Percentiles rank a stretch among this genome's conserved stretches.
Evolutionary conservation across 2,888 invertebrate species (phyloP).

Genomic region (Ypsolopha sequella): DNA sequence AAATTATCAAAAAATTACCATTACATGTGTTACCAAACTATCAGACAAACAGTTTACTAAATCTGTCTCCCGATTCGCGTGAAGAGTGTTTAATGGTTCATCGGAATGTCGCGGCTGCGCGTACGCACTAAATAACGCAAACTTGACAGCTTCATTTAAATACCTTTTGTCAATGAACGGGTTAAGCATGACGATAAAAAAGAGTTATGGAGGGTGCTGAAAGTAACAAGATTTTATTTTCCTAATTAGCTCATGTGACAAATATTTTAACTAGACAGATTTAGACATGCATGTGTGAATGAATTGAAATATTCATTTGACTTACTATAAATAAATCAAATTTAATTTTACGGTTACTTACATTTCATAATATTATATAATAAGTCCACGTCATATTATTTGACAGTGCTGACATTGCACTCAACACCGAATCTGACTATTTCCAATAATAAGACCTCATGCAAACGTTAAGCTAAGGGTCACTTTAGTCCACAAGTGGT

Average conservation of each 20-base stretch:
- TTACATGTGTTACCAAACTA: neutral
- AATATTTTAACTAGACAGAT: conserved; percentile 56
- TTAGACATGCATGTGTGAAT: conserved; percentile 4
- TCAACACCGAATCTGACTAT: too few species aligned
- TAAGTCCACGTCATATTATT: too few species aligned
- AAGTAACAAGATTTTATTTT: conserved; percentile 37
- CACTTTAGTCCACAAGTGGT: conserved; percentile 20
- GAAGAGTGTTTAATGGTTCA: conserved; percentile 27
- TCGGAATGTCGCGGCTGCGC: conserved; percentile 36
- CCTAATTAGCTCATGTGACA: conserved; percentile 52
- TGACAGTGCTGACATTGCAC: too few species aligned
- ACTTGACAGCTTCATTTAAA: conserved; percentile 68
- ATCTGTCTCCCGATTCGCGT: conserved; percentile 29
- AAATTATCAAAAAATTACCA: too few species aligned
- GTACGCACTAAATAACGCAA: conserved; percentile 58
- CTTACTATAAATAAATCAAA: too few species aligned
- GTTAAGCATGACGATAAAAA: conserved; percentile 65
- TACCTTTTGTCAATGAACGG: conserved; percentile 71
- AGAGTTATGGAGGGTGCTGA: conserved; percentile 53
- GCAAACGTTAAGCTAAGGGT: conserved; percentile 1
- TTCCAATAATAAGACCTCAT: neutral
- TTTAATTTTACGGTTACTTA: too few species aligned
- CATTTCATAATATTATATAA: too few species aligned
- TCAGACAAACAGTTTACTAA: conserved; percentile 15
- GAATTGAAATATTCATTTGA: too few species aligned